These are phyloP conservation scores for Ceratosolen fusciceps DNA, from an alignment of 1,140 invertebrate genomes.

Conservation along the genomic window DNA sequence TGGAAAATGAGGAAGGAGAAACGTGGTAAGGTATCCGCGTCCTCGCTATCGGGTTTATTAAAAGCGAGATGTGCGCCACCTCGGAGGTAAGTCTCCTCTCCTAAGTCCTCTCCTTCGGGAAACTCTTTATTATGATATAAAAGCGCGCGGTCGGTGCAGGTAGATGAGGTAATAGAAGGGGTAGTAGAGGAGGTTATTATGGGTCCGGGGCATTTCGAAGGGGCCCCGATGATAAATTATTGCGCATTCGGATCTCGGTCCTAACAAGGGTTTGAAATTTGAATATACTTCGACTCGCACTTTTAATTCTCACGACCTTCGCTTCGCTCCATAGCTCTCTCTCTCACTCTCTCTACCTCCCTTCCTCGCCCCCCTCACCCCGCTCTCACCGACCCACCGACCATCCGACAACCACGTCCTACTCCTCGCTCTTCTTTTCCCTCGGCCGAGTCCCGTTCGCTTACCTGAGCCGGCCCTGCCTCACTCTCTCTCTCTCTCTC, in stretches of 20 bases:
- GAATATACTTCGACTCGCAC: slow-evolving; percentile 65
- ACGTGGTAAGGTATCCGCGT: slow-evolving; percentile 43
- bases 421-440: slow-evolving; percentile 43
- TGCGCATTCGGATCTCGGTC: slow-evolving; percentile 62
- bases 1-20: too few relatives aligned
- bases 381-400: slow-evolving; percentile 3
- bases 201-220: slow-evolving; percentile 52
- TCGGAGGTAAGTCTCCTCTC: too few relatives aligned
- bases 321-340: slow-evolving; percentile 23
- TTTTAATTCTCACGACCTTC: slow-evolving; percentile 65
- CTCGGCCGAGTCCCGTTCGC: slow-evolving; percentile 52
- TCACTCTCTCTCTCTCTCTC: too few relatives aligned
- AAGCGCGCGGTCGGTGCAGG: slow-evolving; percentile 55
- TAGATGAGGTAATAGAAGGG: too few relatives aligned
- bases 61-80: slow-evolving; percentile 20
- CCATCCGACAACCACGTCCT: slow-evolving; percentile 33
- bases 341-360: slow-evolving; percentile 14
- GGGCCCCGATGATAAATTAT: slow-evolving; percentile 69
- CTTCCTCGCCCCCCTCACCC: slow-evolving; percentile 24
- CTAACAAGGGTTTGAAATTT: slow-evolving; percentile 69
- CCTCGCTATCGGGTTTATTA: slow-evolving; percentile 23
- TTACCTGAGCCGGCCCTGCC: slow-evolving; percentile 62
- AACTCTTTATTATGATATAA: background rate
- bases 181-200: slow-evolving; percentile 59
- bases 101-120: slow-evolving; percentile 19